Base-by-base conservation (phyloP, 2,113 vertebrate species). In the Damaliscus lunatus region DNA sequence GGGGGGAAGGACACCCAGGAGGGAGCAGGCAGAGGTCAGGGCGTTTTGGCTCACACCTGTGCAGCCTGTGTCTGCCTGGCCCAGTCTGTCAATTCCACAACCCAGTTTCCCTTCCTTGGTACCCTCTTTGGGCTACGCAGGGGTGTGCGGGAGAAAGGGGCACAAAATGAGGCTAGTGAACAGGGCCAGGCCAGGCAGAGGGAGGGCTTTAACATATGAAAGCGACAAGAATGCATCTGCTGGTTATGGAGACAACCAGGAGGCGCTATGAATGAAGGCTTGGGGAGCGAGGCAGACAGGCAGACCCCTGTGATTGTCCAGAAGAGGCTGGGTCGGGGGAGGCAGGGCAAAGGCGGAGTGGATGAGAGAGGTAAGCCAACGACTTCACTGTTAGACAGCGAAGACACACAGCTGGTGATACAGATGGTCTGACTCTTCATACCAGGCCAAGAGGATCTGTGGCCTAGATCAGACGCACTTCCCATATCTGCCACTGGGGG, bases 401-500 rank as follows among this genome's bases (percentile, higher is more conserved):
- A 82, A 48, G 52, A 57, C 9, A n/a, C 1, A 0, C 82, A 9
- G 48, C 17, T 57, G 2, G 0, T 1, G 13, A 52, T 3, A 94
- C 60, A 83, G 36, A 36, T 7, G 23, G 59, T 92, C 93, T 59
- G 85, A 77, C 17, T 83, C 91, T 29, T 8, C 6, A 1, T 0
- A 36, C 27, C 31, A 4, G 59, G 7, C 9, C 11, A 7, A 13
- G 50, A n/a, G 36, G 23, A 12, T 36, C 13, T 0, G 3, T 1
- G 5, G 31, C n/a, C 31, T 0, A 2, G 57, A 33, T 77, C 59
- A 83, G 64, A 36, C 4, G 23, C n/a, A 78, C 48, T 96, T 87
- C 60, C 77, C 23, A 0, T 8, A 31, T 52, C 71, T 78, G 92
- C 92, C 96, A 95, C 53, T 81, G 19, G 93, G 93, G 96, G 96